These are phyloP conservation scores for Cabera pusaria DNA, from an alignment of 2,888 invertebrate species.

Conservation along the genomic window DNA sequence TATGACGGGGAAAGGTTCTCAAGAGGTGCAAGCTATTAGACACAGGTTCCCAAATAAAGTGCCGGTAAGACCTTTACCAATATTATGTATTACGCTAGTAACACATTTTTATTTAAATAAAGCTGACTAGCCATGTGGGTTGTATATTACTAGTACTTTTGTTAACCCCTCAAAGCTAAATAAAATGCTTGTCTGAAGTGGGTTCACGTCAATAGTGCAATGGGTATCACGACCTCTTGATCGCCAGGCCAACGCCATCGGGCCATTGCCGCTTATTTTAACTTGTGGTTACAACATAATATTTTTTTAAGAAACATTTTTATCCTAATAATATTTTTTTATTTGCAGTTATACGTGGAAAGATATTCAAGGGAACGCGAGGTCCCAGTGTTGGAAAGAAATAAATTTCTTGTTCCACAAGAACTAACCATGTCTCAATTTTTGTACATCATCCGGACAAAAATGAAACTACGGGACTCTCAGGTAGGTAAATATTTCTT, in stretches of 20 bases:
- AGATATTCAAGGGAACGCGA: conserved; percentile 89
- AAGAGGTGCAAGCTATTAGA: conserved; percentile 89
- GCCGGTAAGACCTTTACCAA: conserved; percentile 85
- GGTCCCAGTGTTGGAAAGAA: conserved; percentile 90
- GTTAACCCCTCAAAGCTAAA: too few relatives aligned
- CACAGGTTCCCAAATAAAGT: conserved; percentile 91
- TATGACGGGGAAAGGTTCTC: conserved; percentile 48
- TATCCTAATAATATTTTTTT: conserved; percentile 10
- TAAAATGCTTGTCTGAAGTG: too few relatives aligned
- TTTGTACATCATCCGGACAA: conserved; percentile 87
- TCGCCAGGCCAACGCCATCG: too few relatives aligned
- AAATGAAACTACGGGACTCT: conserved; percentile 74
- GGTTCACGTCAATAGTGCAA: too few relatives aligned
- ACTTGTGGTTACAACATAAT: too few relatives aligned
- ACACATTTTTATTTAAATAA: too few relatives aligned
- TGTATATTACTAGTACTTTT: too few relatives aligned
- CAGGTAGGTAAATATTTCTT: conserved; percentile 63
- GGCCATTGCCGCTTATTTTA: too few relatives aligned
- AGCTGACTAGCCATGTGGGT: too few relatives aligned
- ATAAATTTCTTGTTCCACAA: conserved; percentile 93
- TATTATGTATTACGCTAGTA: too few relatives aligned
- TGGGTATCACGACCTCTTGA: too few relatives aligned
- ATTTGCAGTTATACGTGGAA: conserved; percentile 89
- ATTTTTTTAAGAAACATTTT: background rate
- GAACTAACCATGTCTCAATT: conserved; percentile 95